A percentile compares a stretch with the other conserved stretches of the same genome.
phyloP scores from a whole-genome alignment of 2,113 vertebrate species.

The Piaya cayana region DNA sequence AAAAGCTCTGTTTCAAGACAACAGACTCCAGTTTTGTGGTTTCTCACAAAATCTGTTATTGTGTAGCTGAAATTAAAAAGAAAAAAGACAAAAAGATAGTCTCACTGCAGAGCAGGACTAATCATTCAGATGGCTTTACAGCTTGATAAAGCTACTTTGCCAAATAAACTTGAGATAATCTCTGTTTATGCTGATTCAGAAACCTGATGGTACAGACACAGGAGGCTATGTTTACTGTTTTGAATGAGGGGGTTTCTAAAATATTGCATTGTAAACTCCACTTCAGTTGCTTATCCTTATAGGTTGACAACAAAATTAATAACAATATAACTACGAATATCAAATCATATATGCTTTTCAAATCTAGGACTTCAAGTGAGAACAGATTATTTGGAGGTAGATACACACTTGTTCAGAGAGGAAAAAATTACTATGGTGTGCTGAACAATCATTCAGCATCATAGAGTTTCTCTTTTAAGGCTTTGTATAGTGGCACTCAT shows the following conservation, averaged over 20 bases:
- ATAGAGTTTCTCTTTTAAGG: not conserved
- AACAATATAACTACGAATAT: not conserved
- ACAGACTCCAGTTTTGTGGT: not conserved
- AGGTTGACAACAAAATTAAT: not conserved
- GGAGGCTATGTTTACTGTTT: not conserved
- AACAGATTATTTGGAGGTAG: not conserved
- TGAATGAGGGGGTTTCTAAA: not conserved
- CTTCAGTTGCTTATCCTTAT: not conserved
- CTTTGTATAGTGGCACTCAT: not conserved
- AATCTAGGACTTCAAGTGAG: not conserved
- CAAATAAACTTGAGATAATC: not conserved
- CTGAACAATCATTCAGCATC: not conserved
- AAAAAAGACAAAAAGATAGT: not conserved
- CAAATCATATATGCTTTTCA: not conserved
- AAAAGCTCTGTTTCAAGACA: not conserved
- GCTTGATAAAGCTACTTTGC: not conserved
- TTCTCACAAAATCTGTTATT: not conserved
- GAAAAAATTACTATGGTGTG: not conserved
- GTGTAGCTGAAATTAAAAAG: not conserved
- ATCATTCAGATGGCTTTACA: not conserved
- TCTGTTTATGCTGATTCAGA: not conserved
- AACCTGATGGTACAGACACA: not conserved
- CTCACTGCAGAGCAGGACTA: not conserved
- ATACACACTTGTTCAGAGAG: not conserved
- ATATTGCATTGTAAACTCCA: not conserved